A percentile compares a stretch with the other conserved stretches of the same genome.
phyloP scores from a whole-genome alignment of 1,140 invertebrate genomes.

The Drosophila paulistorum region DNA sequence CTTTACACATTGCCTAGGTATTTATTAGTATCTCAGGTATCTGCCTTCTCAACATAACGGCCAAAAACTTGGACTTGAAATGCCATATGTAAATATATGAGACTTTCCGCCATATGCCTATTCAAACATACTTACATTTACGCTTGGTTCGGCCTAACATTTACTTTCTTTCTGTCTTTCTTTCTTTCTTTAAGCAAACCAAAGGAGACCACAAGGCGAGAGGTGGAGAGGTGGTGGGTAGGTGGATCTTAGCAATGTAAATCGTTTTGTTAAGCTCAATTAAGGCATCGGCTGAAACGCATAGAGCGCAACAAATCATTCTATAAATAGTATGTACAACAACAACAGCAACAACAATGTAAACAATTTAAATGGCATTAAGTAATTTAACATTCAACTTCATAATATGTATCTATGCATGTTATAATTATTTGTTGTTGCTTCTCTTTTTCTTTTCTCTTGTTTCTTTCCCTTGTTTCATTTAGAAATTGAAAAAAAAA shows the following conservation, averaged over 20 bases:
- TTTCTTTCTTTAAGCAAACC: conserved; percentile 14
- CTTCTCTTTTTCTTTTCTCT: not conserved
- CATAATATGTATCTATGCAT: conserved; percentile 33
- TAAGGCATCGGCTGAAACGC: conserved; percentile 47
- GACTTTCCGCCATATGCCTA: conserved; percentile 26
- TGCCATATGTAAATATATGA: not conserved
- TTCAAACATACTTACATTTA: not conserved
- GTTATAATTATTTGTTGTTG: conserved; percentile 42
- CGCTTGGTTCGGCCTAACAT: conserved; percentile 12
- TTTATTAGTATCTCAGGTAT: conserved; percentile 42
- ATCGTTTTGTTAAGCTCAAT: conserved; percentile 63
- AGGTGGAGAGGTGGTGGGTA: not conserved
- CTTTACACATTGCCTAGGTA: conserved; percentile 43
- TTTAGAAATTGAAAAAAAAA: conserved; percentile 22
- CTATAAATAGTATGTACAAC: conserved; percentile 51
- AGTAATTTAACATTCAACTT: conserved; percentile 65
- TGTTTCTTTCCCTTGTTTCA: not conserved
- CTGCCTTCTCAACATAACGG: conserved; percentile 26
- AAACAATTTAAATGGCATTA: conserved; percentile 69
- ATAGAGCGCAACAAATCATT: conserved; percentile 78
- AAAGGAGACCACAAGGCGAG: not conserved
- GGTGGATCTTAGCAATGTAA: conserved; percentile 45
- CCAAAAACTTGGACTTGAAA: conserved; percentile 10
- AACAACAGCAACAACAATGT: conserved; percentile 33
- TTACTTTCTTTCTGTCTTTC: conserved; percentile 19